Base-by-base conservation (phyloP, 2,797 vertebrate genomes). In the Molossus alvarezi region DNA sequence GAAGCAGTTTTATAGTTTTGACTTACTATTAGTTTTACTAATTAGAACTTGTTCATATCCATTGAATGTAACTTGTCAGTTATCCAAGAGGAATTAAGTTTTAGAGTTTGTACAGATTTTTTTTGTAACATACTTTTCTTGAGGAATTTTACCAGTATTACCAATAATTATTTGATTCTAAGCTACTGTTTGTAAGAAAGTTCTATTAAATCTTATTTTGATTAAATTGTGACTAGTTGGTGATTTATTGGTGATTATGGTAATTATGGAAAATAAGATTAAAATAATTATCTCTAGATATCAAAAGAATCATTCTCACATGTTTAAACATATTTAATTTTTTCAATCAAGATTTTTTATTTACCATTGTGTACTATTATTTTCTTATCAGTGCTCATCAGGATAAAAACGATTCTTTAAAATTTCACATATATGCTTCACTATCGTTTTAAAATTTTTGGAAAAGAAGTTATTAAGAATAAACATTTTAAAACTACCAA, bases 241-340 rank as follows among this genome's bases (percentile, higher is more conserved):
- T 96, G 73, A 60, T 69, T 97, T 94, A 89, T 84, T 93, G 77
- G 27, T 96, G 90, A 86, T 91, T 91, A 69, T 83, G 97, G 25
- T 91, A 57, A 55, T 62, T 82, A 82, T 94, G 65, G 62, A 10
- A 77, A 97, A 37, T 71, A 69, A 88, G 87, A 94, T 88, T 92
- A 96, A 97, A 92, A 27, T 65, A 0, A 57, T 67, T 8, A 0
- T 92, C 15, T 91, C 0, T 92, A 75, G 45, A 97, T 90, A 85
- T 93, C 9, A 87, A 86, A 86, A 94, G 21, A 81, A n/a, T 79
- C 53, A n/a, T 71, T 84, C 37, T 69, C 60, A 89, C 64, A 92
- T 29, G 87, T 97, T 87, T 82, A 58, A 91, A 84, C 8, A 57
- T 93, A 58, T 72, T 64, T 79, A 33, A 76, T 48, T 93, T 95